Base-by-base conservation (phyloP, 2,888 invertebrate species). In the Anorthoa munda region DNA sequence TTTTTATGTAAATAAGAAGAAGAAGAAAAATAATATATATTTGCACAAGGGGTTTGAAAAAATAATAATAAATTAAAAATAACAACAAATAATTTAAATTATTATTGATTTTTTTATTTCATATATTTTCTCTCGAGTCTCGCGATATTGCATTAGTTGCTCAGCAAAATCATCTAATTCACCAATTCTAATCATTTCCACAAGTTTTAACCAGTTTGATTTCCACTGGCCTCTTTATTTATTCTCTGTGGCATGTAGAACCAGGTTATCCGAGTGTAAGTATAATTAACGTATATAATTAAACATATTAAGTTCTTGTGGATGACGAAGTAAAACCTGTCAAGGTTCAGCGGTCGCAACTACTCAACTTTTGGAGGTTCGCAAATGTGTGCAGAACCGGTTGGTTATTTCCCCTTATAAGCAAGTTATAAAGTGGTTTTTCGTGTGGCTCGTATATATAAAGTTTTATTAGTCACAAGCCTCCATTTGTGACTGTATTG, bases 381-480 rank as follows among this genome's bases (percentile, higher is more conserved):
- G 26, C 39, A 53, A 58, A 13, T 21, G 21, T 63, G 46, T 71
- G 50, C 63, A 53, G 71, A 77, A 82, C 82, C 81, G 21, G 59
- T 66, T 59, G 21, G 66, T 71, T 66, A 64, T 21, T 48, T 26
- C 77, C 21, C 55, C 46, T 15, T 13, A 66, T 50, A 39, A 66
- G 15, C 58, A 50, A 46, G 53, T 82, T 21, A 26, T 15, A 48
- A 48, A 26, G 58, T 55, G 66, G 82, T 55, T 81, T 82, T 79
- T 66, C 77, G 82, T 66, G 58, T 39, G 48, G 21, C 46, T 53
- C 17, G 80, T 15, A 51, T 74, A 79, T 65, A 80, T 73, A 61
- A 65, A 15, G 65, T 48, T 73, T 50, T 50, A 21, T 80, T 66
- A 61, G 53, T 66, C 80, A 74, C 21, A 21, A 7, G 18, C 23